Evolutionary conservation across 2,113 vertebrate species (phyloP), one percentile per base, ranked within the genome.

Genomic region (Anthoscopus minutus): DNA sequence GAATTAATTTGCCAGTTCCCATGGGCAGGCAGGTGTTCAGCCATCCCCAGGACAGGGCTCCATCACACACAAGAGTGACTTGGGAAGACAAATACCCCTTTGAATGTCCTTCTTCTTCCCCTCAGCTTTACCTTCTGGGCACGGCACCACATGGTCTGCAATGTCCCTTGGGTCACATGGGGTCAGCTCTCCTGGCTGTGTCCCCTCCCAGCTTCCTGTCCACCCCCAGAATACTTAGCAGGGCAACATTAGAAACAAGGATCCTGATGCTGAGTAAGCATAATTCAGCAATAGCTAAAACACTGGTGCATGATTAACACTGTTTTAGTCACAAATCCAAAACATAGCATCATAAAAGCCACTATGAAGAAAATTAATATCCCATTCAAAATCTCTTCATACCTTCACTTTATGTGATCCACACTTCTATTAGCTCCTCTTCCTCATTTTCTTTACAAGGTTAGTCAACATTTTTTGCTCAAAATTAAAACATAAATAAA

Each of bases 81-180:
- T 62, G 30, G 27, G 27, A 61, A 42, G 6, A 19, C 7, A 76
- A 81, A 72, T 0, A 0, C 4, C 16, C 23, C 10, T 92, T 45
- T 6, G 2, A 86, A 76, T 1, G 0, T 53, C 2, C 7, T 50
- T 16, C 25, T 45, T 15, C 35, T 58, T 51, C 9, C 22, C 20
- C 30, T 61, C 42, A 74, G 25, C 15, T 92, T 53, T 44, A 8
- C 35, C 62, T 38, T 3, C 16, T 53, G 22, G 71, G 13, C 4
- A 44, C 1, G 2, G 61, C 0, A 0, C 9, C 11, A 3, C 11
- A 8, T 0, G 17, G 31, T 30, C 6, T 53, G n/a, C 31, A 13
- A 35, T 8, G 20, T 20, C 10, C 12, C 56, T 53, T n/a, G 30
- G n/a, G 20, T 15, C 42, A 57, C 1, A 1, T 45, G 30, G 13